A percentile compares a stretch with the other conserved stretches of the same genome.
Conservation (phyloP, 2,113 vertebrate genomes). For the Pachypanchax playfairii region DNA sequence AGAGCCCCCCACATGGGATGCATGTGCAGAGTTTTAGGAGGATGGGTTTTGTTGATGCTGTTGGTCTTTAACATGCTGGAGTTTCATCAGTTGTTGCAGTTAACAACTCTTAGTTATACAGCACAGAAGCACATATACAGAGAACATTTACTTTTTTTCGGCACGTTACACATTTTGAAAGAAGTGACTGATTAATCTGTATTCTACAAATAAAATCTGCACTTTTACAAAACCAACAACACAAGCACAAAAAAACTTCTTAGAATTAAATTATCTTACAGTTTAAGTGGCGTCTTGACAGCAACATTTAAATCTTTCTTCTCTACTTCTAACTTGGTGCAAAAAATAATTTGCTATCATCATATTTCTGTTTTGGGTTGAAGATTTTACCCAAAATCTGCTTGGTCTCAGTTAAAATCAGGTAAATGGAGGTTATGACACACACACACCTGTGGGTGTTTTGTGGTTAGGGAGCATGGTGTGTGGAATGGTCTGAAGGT, state of each 20-base stretch:
- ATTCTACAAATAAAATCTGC: not conserved
- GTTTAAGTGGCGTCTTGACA: conserved; percentile 32
- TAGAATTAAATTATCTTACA: conserved; percentile 14
- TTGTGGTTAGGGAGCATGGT: conserved; percentile 1
- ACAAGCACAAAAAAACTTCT: conserved; percentile 42
- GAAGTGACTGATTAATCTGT: too few species aligned
- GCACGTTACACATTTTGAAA: too few species aligned
- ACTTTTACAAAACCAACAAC: too few species aligned
- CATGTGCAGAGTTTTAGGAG: conserved; percentile 16
- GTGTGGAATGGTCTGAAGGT: conserved; percentile 56
- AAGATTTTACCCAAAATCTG: not conserved
- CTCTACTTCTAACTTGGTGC: not conserved
- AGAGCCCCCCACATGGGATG: too few species aligned
- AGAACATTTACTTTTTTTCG: too few species aligned
- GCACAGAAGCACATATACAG: conserved; percentile 3
- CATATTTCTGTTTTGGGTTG: not conserved
- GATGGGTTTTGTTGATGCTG: conserved; percentile 21
- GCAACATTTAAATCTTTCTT: conserved; percentile 14
- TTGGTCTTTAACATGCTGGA: conserved; percentile 11
- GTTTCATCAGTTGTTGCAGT: conserved; percentile 34
- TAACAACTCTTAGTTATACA: too few species aligned
- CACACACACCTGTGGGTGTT: not conserved
- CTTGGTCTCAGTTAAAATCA: not conserved
- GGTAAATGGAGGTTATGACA: not conserved
- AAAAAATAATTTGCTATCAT: conserved; percentile 37